A percentile compares a stretch with the other conserved stretches of the same genome.
Conservation (phyloP, 1,140 invertebrate genomes). For the Bombyx mori region DNA sequence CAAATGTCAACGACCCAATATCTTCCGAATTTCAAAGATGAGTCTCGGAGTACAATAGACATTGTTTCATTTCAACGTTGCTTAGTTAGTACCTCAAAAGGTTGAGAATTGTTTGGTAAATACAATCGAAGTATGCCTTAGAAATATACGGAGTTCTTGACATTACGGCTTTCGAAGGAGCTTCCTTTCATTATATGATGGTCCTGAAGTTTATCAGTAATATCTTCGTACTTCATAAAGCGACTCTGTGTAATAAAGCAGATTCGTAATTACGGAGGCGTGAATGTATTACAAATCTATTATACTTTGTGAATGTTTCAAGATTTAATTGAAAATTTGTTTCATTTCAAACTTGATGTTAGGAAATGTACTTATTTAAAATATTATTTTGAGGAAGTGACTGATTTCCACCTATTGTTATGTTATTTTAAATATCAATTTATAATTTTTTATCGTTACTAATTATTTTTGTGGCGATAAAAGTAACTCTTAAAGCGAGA, state of each 20-base stretch:
- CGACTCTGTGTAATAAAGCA: constrained; percentile 4
- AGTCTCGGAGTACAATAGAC: constrained; percentile 10
- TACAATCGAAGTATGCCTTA: constrained; percentile 9
- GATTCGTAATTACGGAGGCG: constrained; percentile 1
- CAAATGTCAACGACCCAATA: constrained; percentile 7
- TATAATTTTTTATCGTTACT: too few species aligned
- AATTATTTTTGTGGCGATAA: too few species aligned
- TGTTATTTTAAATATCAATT: too few species aligned
- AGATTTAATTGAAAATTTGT: neutral
- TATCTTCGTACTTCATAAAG: constrained; percentile 7
- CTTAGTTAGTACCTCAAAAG: constrained; percentile 18
- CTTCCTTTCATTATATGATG: constrained; percentile 16
- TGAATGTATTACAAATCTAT: neutral
- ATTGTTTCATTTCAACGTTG: constrained; percentile 17
- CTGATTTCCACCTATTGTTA: too few species aligned
- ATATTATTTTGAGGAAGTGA: too few species aligned
- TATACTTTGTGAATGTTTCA: too few species aligned
- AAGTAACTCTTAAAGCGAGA: too few species aligned
- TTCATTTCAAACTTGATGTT: neutral
- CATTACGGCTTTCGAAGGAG: constrained; percentile 17
- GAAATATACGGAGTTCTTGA: constrained; percentile 14
- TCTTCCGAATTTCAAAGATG: constrained; percentile 9
- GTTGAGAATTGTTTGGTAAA: constrained; percentile 18
- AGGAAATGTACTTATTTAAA: too few species aligned
- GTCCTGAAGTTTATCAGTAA: constrained; percentile 14